A percentile compares a stretch with the other conserved stretches of the same genome.
Conservation (phyloP, 2,113 vertebrate species). For the Nothobranchius furzeri region DNA sequence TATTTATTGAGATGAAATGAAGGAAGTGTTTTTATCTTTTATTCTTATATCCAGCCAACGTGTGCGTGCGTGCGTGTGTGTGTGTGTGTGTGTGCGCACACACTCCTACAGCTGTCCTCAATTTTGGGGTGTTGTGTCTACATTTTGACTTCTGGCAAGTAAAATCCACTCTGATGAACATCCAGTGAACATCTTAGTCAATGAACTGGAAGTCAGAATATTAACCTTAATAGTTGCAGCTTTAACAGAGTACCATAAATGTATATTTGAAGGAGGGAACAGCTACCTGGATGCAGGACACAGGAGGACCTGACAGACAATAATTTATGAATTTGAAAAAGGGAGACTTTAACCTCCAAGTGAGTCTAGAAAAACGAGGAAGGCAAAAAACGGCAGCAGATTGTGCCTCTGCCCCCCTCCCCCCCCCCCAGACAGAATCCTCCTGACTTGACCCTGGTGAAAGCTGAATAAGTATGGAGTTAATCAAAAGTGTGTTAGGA, state of each 20-base stretch:
- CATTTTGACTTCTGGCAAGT: constrained; percentile 13
- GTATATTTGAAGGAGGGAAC: too few relatives aligned
- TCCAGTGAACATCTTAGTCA: neutral
- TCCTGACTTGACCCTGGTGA: constrained; percentile 58
- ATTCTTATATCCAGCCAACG: too few relatives aligned
- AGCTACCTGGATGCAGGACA: constrained; percentile 5
- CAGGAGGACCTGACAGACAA: constrained; percentile 3
- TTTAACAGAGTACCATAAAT: too few relatives aligned
- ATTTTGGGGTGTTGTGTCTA: neutral
- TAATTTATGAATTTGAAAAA: constrained; percentile 7
- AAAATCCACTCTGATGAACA: neutral
- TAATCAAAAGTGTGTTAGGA: constrained; percentile 73
- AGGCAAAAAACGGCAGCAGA: constrained; percentile 23
- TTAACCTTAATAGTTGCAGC: too few relatives aligned
- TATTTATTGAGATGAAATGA: too few relatives aligned
- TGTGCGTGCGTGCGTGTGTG: too few relatives aligned
- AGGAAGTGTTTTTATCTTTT: too few relatives aligned
- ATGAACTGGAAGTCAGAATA: neutral
- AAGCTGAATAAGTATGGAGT: constrained; percentile 65
- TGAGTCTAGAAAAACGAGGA: constrained; percentile 12
- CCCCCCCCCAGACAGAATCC: constrained; percentile 5
- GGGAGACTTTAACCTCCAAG: constrained; percentile 3
- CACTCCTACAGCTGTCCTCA: neutral
- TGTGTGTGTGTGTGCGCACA: too few relatives aligned
- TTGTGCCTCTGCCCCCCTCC: constrained; percentile 19